Evolutionary conservation across 2,797 vertebrate genomes (phyloP).

Genomic region (Triplophysa bombifrons): DNA sequence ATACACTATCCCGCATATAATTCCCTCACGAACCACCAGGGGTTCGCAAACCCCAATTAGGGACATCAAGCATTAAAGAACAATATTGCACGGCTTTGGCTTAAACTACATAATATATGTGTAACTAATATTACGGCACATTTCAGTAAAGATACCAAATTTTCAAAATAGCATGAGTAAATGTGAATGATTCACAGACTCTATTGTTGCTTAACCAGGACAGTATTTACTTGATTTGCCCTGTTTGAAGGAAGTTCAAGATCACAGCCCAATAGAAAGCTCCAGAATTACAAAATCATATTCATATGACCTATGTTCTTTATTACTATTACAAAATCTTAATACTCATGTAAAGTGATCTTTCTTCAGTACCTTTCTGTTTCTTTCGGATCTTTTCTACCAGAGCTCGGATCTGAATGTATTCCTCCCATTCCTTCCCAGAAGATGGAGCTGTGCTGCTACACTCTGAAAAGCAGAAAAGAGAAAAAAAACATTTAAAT

Average conservation of each 20-base stretch:
- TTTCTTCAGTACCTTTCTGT: conserved; percentile 84
- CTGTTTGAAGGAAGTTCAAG: not conserved
- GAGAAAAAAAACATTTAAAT: not conserved
- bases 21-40: too few relatives aligned
- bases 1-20: too few relatives aligned
- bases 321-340: conserved; percentile 63
- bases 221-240: not conserved
- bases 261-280: not conserved
- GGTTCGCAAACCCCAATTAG: too few relatives aligned
- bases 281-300: not conserved
- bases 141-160: not conserved
- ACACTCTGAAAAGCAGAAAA: conserved; percentile 79
- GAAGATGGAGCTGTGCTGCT: conserved; percentile 88
- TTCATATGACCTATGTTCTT: conserved; percentile 69
- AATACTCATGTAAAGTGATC: not conserved
- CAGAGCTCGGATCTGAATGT: conserved; percentile 88
- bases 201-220: not conserved
- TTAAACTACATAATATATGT: not conserved
- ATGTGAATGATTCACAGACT: not conserved
- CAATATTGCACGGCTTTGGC: not conserved
- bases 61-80: too few relatives aligned
- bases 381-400: conserved; percentile 98
- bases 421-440: conserved; percentile 97
- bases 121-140: not conserved
- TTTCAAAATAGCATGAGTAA: not conserved